A percentile compares a stretch with the other conserved stretches of the same genome.
These are phyloP conservation scores for Eristalinus aeneus DNA, from an alignment of 2,888 invertebrate species.

Conservation along the genomic window DNA sequence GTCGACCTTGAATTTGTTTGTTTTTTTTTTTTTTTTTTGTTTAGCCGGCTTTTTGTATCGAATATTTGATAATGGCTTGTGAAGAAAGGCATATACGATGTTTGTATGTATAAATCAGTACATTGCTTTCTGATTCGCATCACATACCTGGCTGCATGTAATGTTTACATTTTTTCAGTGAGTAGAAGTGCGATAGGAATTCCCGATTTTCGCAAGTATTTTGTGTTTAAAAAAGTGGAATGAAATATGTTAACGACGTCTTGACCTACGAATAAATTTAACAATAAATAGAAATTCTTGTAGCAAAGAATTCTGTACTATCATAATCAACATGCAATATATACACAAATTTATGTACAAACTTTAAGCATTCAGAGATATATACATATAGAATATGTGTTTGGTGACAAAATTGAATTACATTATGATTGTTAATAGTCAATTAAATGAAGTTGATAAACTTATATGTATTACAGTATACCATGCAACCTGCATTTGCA, in stretches of 20 bases:
- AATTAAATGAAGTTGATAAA: no score
- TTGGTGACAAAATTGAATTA: no score
- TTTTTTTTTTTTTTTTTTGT: conserved; percentile 63
- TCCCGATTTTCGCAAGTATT: conserved; percentile 19
- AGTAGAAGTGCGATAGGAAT: conserved; percentile 1
- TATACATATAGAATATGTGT: no score
- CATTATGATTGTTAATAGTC: no score
- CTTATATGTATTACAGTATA: neutral
- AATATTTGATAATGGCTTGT: conserved; percentile 56
- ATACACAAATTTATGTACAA: no score
- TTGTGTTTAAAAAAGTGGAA: neutral
- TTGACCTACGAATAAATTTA: neutral
- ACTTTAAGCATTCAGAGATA: neutral
- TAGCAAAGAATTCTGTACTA: neutral
- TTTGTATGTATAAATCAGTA: conserved; percentile 30
- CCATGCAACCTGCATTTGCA: conserved; percentile 49
- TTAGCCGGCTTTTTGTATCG: conserved; percentile 68
- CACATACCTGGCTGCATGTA: conserved; percentile 8
- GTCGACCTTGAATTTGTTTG: conserved; percentile 78
- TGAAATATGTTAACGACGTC: conserved; percentile 19
- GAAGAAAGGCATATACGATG: conserved; percentile 31
- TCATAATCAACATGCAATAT: no score
- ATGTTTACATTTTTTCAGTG: conserved; percentile 8
- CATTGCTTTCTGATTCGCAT: neutral
- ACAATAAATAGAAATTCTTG: neutral